Conservation (phyloP, 2,113 vertebrate genomes). For the Pollachius pollachius region DNA sequence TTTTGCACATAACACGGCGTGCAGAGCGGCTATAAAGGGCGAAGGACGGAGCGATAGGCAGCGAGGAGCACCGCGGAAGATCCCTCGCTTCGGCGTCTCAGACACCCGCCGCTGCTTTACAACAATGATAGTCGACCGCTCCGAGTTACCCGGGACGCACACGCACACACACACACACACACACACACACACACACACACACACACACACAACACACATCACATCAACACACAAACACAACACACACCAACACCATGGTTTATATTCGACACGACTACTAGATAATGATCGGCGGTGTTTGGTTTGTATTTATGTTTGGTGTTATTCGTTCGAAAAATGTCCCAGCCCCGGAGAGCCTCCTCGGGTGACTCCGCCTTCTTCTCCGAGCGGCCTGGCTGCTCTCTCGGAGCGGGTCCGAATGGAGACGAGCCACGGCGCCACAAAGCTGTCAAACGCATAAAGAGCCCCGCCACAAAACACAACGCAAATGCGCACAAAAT, state of each 20-base stretch:
- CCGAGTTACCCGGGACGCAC: conserved; percentile 17
- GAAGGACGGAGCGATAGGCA: too few species aligned
- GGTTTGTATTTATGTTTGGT: conserved; percentile 25
- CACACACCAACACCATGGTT: not conserved
- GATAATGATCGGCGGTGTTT: conserved; percentile 22
- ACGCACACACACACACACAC: not conserved
- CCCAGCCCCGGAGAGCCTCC: conserved; percentile 41
- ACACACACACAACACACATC: not conserved
- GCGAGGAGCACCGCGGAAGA: not conserved
- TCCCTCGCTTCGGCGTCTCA: not conserved
- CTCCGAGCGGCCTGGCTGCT: conserved; percentile 75
- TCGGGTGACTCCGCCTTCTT: conserved; percentile 77
- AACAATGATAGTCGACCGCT: conserved; percentile 20
- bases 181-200: too few species aligned
- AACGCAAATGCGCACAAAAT: conserved; percentile 45
- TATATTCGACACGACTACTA: not conserved
- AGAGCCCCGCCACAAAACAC: conserved; percentile 36
- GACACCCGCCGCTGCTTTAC: conserved; percentile 18
- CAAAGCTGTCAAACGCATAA: conserved; percentile 67
- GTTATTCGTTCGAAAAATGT: conserved; percentile 62
- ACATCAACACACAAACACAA: not conserved
- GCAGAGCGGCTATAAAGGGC: too few species aligned
- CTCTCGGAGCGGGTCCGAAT: conserved; percentile 51
- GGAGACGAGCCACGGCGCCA: conserved; percentile 62
- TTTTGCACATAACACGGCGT: too few species aligned